Evolutionary conservation across 2,888 invertebrate genomes (phyloP), one percentile per base, ranked within the genome.

Genomic region (Uropetala carovei): DNA sequence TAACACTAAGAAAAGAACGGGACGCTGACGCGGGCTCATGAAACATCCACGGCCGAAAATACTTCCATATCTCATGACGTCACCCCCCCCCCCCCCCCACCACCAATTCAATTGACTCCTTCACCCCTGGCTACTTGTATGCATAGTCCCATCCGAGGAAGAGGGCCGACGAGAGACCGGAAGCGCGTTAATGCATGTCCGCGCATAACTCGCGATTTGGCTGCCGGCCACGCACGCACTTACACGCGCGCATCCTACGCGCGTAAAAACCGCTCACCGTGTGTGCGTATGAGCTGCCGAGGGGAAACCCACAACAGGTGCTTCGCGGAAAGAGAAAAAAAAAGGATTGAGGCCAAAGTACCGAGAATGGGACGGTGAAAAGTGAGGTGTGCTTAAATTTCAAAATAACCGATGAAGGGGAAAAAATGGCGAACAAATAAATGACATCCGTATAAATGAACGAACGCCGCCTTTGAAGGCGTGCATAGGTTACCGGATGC

Each of bases 221-320:
- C 86, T 59, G 7, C 30, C 14, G 59, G 22, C 60, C 60, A 18
- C 27, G 85, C 58, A 10, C 57, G 57, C 59, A 14, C 86, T 27
- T 13, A 43, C 43, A 43, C 43, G 5, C 43, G 43, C 43, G 43
- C 43, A 43, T 43, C 43, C 43, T 43, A 43, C 43, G 43, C 43
- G 43, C 43, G 43, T 43, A 43, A 43, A 43, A 43, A 5, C 43
- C 43, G 43, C 43, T 43, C 43, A 43, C 43, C 1, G 43, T 22
- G 58, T 11, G n/a, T 22, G 60, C 59, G 60, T 60, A 27, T 0
- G 18, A 89, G 22, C 18, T 11, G 30, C 30, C 1, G 60, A 13
- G 60, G 64, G 18, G 43, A 64, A 89, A 43, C 89, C 30, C 89
- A 89, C 89, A 89, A 89, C 89, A 89, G 89, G 89, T 89, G 89